A percentile compares a stretch with the other conserved stretches of the same genome.
These are phyloP conservation scores for Epinephelus cyanopodus DNA, from an alignment of 2,113 vertebrate genomes.

Conservation along the genomic window DNA sequence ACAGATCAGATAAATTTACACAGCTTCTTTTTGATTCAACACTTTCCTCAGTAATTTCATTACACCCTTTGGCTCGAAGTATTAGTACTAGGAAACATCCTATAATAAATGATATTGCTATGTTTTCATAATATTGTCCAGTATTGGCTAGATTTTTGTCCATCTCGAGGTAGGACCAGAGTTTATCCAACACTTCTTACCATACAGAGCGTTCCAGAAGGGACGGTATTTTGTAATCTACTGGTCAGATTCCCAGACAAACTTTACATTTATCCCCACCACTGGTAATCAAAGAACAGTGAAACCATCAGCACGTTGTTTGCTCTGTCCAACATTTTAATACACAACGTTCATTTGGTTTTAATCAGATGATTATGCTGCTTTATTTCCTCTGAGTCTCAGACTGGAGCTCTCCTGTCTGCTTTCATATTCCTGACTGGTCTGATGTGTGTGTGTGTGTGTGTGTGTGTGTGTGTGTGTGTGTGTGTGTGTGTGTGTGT, in stretches of 20 bases:
- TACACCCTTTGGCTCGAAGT: no score
- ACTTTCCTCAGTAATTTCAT: no score
- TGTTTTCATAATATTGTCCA: not conserved
- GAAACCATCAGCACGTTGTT: not conserved
- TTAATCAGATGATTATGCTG: conserved; percentile 2
- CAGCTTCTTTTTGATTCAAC: not conserved
- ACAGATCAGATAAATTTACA: not conserved
- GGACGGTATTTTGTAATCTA: not conserved
- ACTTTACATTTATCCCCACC: not conserved
- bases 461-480: conserved; percentile 28
- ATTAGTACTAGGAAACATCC: no score
- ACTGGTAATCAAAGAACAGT: not conserved
- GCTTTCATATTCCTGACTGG: conserved; percentile 58
- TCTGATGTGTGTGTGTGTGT: conserved; percentile 28
- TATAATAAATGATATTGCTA: no score
- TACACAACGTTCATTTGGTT: not conserved
- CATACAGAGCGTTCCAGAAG: not conserved
- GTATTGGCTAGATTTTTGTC: not conserved
- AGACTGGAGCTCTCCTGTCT: conserved; percentile 51
- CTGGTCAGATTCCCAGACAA: not conserved
- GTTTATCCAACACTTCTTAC: not conserved
- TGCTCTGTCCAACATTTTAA: not conserved
- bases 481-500: conserved; percentile 23
- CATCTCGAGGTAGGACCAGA: not conserved
- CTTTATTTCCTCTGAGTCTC: conserved; percentile 13